Evolutionary conservation across 1,140 invertebrate species (phyloP), one percentile per base, ranked within the genome.

Genomic region (Heliconius nattereri): DNA sequence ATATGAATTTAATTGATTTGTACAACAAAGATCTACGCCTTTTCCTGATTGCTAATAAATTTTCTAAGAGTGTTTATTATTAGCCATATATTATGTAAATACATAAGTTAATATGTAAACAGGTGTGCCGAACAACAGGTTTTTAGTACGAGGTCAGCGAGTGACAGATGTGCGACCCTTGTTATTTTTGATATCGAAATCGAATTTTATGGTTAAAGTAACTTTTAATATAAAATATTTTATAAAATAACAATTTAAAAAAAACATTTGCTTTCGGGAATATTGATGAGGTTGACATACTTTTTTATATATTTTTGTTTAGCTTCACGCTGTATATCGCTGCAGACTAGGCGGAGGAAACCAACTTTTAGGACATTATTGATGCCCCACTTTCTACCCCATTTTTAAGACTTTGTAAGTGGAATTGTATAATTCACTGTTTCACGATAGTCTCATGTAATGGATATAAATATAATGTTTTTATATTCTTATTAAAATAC

Each of bases 51-150:
- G 13, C 60, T 29, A 26, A 66, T 29, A 3, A 11, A 29, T 66
- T 66, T 66, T 66, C 60, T 66, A 13, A 66, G 26, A 66, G 23
- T 66, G 71, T 79, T 78, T 49, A 35, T 52, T 76, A 52, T 52
- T 0, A 52, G 49, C 49, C 19, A 52, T 52, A 20, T 52, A 52
- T 52, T 52, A 52, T 66, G 60, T 29, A 66, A 66, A 29, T 29
- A 66, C 11, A 66, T 29, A 29, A 66, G 60, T 66, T 66, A 26
- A 66, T 66, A 66, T 66, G 26, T 66, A 66, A 66, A 66, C 60
- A 66, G 60, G 60, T 66, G 60, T 66, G 60, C 26, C 60, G 60
- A 29, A 66, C 60, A 66, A 66, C 60, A 66, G 26, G 60, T 66
- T 66, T 66, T 66, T 29, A 23, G 26, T 66, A 29, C 60, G 60